Evolutionary conservation across 2,113 vertebrate genomes (phyloP), one percentile per base, ranked within the genome.

Genomic region (Antigone vipio): DNA sequence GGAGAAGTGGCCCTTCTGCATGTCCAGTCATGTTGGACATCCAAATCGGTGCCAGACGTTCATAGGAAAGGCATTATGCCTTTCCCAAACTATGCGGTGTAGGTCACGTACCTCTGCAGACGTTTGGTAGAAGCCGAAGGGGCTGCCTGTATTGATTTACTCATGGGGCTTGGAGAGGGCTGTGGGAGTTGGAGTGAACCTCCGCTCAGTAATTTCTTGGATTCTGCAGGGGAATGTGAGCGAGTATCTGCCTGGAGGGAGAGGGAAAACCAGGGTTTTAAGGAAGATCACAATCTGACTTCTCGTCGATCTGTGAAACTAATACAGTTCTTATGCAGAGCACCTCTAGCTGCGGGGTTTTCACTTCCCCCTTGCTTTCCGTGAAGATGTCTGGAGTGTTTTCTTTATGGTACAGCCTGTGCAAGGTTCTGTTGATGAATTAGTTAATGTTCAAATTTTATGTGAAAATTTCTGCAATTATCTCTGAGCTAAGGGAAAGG

Each of bases 231-330:
- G 78, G 88, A 96, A 80, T 93, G 89, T 86, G 67, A 89, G 92
- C 1, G 10, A 84, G 76, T 85, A 80, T 91, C 66, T 91, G 89
- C 91, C 89, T 80, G 67, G 56, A 95, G 89, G 89, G 71, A 95
- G 73, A 74, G 23, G 52, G 71, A 80, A 83, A 92, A 77, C 17
- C 15, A 62, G 60, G 15, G 12, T 88, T 95, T 94, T 89, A 86
- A 92, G 84, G 94, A 94, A 91, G 94, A 95, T 94, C 87, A 75
- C 71, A 92, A 86, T 96, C 78, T 95, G 68, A 74, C 34, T 93
- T 96, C 77, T 82, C 77, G 95, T 91, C 34, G 0, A 12, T 83
- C 60, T 88, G 68, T 92, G 89, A 93, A 88, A 95, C 34, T 67
- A 92, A 95, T 68, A 62, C 18, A 64, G 23, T 95, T 92, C 64